Conservation (phyloP, 2,113 vertebrate genomes). For the Aphyosemion australe region DNA sequence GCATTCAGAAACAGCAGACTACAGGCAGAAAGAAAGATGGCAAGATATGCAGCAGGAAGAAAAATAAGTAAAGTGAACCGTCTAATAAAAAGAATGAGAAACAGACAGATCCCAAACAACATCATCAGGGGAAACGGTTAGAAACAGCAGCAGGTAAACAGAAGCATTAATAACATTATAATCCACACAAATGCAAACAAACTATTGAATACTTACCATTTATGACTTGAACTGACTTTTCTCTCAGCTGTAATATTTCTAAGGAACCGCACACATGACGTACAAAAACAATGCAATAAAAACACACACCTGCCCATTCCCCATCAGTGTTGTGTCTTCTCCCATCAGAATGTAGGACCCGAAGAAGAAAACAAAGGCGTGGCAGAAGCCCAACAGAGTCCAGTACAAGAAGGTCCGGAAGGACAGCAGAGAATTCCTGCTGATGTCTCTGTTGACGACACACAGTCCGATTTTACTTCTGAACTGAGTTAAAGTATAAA, state of each 20-base stretch:
- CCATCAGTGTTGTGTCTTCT: constrained; percentile 91
- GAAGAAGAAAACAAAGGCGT: constrained; percentile 97
- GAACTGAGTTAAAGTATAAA: not conserved
- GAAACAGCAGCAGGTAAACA: constrained; percentile 28
- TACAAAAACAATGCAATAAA: constrained; percentile 52
- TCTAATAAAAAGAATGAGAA: constrained; percentile 33
- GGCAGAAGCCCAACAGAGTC: constrained; percentile 94
- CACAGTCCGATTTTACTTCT: not conserved
- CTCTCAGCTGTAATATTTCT: not conserved
- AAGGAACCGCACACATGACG: not conserved
- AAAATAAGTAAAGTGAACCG: constrained; percentile 1
- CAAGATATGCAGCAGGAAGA: constrained; percentile 30
- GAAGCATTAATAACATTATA: constrained; percentile 13
- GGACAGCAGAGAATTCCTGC: constrained; percentile 91
- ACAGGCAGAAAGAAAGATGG: constrained; percentile 23
- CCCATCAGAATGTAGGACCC: constrained; percentile 95
- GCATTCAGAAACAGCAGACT: constrained; percentile 36
- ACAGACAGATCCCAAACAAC: constrained; percentile 11
- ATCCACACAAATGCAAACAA: constrained; percentile 13
- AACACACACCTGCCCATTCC: constrained; percentile 94
- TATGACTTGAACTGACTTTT: not conserved
- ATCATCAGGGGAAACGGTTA: constrained; percentile 15
- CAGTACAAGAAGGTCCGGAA: constrained; percentile 96
- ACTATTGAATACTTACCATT: not conserved
- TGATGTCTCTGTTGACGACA: constrained; percentile 88